Percentiles rank a stretch among this genome's conserved stretches.
Conservation (phyloP, 1,140 invertebrate species). For the Neuroterus valhalla region DNA sequence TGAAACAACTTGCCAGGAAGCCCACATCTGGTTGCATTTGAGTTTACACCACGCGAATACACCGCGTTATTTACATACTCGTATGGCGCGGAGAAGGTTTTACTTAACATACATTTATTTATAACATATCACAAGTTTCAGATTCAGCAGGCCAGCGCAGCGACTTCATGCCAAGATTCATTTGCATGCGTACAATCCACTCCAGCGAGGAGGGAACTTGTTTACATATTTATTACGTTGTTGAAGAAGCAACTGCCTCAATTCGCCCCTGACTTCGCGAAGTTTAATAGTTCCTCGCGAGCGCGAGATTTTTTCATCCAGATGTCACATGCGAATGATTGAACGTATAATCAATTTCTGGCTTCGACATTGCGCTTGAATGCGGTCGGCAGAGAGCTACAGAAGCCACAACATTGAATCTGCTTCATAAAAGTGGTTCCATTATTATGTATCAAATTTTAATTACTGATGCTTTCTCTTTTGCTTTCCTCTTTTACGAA, state of each 20-base stretch:
- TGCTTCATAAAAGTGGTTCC: background rate
- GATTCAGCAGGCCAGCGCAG: background rate
- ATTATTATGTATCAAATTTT: background rate
- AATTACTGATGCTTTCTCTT: background rate
- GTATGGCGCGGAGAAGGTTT: background rate
- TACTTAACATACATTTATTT: background rate
- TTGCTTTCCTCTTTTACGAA: background rate
- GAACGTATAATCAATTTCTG: too few species aligned
- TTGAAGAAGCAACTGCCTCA: constrained; percentile 29
- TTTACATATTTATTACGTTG: constrained; percentile 56
- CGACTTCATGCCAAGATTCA: constrained; percentile 13
- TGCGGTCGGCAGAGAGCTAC: too few species aligned
- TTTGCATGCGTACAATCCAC: constrained; percentile 40
- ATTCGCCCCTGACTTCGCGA: background rate
- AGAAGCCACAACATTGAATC: background rate
- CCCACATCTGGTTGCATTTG: constrained; percentile 2
- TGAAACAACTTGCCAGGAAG: background rate
- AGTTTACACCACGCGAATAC: background rate
- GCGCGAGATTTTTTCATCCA: background rate
- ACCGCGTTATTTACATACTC: background rate
- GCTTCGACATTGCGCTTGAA: too few species aligned
- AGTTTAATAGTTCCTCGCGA: background rate
- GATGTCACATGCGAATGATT: too few species aligned
- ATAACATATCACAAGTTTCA: background rate
- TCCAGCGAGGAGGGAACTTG: constrained; percentile 42